phyloP scores from a whole-genome alignment of 2,888 invertebrate species.

The Lithophane leautieri region DNA sequence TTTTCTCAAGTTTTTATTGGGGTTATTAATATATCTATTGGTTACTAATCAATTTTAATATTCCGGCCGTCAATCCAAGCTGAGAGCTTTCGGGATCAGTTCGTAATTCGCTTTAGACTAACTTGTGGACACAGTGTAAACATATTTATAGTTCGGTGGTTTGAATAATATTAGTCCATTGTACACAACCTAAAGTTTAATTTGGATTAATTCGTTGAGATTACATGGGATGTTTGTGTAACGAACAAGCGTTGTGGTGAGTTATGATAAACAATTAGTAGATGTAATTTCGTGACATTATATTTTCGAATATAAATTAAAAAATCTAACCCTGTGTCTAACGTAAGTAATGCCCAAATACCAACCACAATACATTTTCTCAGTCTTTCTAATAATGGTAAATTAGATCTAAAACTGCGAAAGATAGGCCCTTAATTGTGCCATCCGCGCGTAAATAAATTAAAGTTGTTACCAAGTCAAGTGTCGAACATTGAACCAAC shows the following conservation, averaged over 20 bases:
- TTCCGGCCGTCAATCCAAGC: conserved; percentile 20
- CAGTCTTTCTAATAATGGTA: conserved; percentile 6
- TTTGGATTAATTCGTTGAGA: conserved; percentile 5
- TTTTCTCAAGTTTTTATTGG: conserved; percentile 1
- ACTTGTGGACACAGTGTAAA: conserved; percentile 14
- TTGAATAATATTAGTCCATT: conserved; percentile 21
- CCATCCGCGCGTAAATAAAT: conserved; percentile 46
- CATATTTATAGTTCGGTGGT: conserved; percentile 30
- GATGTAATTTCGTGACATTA: background rate
- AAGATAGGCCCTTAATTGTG: conserved; percentile 27
- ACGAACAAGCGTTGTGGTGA: background rate
- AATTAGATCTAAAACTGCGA: conserved; percentile 17
- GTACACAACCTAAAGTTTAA: conserved; percentile 8
- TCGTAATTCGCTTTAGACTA: conserved; percentile 18
- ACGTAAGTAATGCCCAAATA: background rate
- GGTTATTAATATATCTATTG: conserved; percentile 1
- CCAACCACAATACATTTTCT: background rate
- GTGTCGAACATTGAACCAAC: conserved; percentile 66
- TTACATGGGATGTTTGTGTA: conserved; percentile 16
- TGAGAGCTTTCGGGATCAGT: conserved; percentile 23
- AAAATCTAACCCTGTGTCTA: too few relatives aligned
- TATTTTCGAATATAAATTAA: too few relatives aligned
- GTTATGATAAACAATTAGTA: background rate
- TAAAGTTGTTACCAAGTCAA: conserved; percentile 60
- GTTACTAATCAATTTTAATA: conserved; percentile 36